Conservation (phyloP, 1,140 invertebrate species). For the Bombus waltoni region DNA sequence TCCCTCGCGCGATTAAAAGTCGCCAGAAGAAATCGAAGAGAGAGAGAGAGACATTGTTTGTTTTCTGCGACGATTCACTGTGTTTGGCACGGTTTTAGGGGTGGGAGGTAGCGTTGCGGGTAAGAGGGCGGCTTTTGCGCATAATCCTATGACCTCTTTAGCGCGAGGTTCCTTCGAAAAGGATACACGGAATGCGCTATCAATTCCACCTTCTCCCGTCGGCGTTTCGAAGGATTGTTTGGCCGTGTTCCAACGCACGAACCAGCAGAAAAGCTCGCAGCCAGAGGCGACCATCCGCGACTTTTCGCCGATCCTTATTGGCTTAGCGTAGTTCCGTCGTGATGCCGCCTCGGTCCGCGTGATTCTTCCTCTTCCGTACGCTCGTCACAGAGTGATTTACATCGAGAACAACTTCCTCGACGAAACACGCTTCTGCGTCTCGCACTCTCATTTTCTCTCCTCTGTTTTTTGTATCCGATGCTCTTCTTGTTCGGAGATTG, state of each 20-base stretch:
- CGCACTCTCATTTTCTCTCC: neutral
- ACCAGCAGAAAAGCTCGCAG: slow-evolving; percentile 41
- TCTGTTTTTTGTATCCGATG: neutral
- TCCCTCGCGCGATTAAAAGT: neutral
- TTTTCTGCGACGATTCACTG: slow-evolving; percentile 8
- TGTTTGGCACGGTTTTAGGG: slow-evolving; percentile 19
- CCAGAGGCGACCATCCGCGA: slow-evolving; percentile 29
- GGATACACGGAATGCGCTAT: slow-evolving; percentile 44
- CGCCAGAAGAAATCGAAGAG: neutral
- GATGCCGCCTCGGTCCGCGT: neutral
- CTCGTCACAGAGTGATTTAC: slow-evolving; percentile 27
- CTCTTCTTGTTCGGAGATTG: neutral
- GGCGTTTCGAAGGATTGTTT: slow-evolving; percentile 68
- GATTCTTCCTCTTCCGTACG: slow-evolving; percentile 19
- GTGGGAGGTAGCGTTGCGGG: slow-evolving; percentile 31
- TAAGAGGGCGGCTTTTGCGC: slow-evolving; percentile 44
- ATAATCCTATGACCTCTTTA: slow-evolving; percentile 73
- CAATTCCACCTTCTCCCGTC: slow-evolving; percentile 66
- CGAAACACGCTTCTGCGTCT: neutral
- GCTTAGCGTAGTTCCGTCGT: slow-evolving; percentile 3
- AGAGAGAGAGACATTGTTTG: slow-evolving; percentile 8
- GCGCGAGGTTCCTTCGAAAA: slow-evolving; percentile 36
- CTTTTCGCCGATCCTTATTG: slow-evolving; percentile 32
- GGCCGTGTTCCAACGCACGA: slow-evolving; percentile 72
- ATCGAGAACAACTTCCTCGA: slow-evolving; percentile 20